Evolutionary conservation across 2,888 invertebrate genomes (phyloP), one percentile per base, ranked within the genome.

Genomic region (Hirtodrosophila cameraria): DNA sequence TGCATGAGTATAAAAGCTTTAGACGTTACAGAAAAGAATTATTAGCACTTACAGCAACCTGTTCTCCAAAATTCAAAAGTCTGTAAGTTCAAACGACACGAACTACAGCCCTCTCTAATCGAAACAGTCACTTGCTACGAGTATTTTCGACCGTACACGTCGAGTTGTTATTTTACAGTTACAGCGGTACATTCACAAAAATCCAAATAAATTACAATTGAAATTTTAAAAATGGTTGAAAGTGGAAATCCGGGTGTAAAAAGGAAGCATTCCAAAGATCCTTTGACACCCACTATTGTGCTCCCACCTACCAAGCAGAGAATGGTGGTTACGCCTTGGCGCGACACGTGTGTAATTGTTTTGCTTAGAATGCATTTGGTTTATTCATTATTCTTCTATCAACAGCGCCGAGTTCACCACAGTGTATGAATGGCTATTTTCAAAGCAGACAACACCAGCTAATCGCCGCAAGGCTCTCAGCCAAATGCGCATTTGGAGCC

Each of bases 321-420:
- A 30, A 89, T 87, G 5, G 73, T 90, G 8, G 90, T 90, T 0
- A 87, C 89, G 1, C 90, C 90, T 8, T 90, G 90, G 90, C 86
- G 83, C 28, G 76, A 88, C 76, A 82, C 87, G 90, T 90, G 85
- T 77, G 89, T 69, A n/a, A n/a, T 31, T 25, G 2, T 16, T 15
- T 30, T 33, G 13, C 13, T 2, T n/a, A n/a, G n/a, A n/a, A n/a
- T n/a, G n/a, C n/a, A n/a, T n/a, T n/a, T n/a, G n/a, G n/a, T n/a
- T n/a, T n/a, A n/a, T n/a, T n/a, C n/a, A n/a, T n/a, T n/a, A n/a
- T n/a, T n/a, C n/a, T 27, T 8, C 1, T 0, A 12, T 31, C 63
- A 71, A 8, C 45, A 88, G 91, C 2, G 63, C 70, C 12, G 91
- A 91, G 71, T 91, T 91, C 28, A 70, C 73, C 15, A 41, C 68